Evolutionary conservation across 1,140 invertebrate genomes (phyloP).

Genomic region (Neodiprion virginianus): DNA sequence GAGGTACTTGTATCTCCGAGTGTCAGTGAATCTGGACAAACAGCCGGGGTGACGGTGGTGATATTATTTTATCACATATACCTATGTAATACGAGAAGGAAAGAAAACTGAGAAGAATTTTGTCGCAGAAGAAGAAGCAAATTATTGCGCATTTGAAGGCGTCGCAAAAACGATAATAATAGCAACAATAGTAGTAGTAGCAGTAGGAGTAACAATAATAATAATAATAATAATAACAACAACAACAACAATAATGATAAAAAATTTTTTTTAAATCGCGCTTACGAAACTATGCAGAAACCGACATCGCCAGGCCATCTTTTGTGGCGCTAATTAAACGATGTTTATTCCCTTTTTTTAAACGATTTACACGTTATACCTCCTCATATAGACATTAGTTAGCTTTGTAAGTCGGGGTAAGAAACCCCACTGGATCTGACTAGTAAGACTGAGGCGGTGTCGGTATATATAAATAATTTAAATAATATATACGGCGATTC

Average conservation of each 20-base stretch:
- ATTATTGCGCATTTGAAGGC: no score
- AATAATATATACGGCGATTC: no score
- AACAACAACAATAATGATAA: no score
- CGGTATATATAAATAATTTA: neutral
- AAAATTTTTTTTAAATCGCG: no score
- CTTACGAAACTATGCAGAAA: neutral
- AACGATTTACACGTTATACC: neutral
- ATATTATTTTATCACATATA: neutral
- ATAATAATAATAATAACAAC: no score
- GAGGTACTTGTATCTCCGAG: neutral
- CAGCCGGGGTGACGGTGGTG: neutral
- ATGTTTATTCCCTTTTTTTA: neutral
- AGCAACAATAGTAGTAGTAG: no score
- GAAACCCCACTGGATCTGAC: constrained; percentile 15
- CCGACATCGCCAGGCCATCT: constrained; percentile 6
- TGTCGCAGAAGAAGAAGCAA: no score
- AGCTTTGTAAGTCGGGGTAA: constrained; percentile 12
- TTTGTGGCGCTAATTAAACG: neutral
- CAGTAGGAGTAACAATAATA: no score
- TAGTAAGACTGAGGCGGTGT: constrained; percentile 15
- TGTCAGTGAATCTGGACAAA: neutral
- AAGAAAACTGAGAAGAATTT: neutral
- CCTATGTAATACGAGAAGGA: neutral
- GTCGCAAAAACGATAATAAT: no score
- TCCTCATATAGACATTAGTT: neutral